Evolutionary conservation across 2,888 invertebrate species (phyloP), one percentile per base, ranked within the genome.

Genomic region (Caenorhabditis sulstoni): DNA sequence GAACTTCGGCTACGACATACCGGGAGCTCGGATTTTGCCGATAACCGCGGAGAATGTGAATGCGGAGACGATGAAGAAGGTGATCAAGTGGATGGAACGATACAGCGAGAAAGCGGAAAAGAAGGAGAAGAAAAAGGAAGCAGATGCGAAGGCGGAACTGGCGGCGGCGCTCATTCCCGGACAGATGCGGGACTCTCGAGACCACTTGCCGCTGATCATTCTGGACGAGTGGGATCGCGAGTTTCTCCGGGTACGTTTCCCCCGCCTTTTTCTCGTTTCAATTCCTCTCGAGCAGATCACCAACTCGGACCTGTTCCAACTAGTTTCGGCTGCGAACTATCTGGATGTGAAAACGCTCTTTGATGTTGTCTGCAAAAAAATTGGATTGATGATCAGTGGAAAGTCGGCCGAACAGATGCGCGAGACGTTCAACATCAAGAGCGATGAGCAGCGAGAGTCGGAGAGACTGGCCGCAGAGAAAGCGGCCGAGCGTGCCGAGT

Each of bases 251-350:
- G 67, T 67, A 23, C 20, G 57, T 49, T n/a, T n/a, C n/a, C n/a
- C 3, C 29, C 29, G 29, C 7, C 29, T 29, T 29, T 7, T 7
- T 29, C 29, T 29, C n/a, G n/a, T n/a, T n/a, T n/a, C n/a, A n/a
- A n/a, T 29, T 29, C 29, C 29, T 29, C 4, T 7, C 29, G 29
- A 29, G 7, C 29, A 67, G 67, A 41, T 57, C 23, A 35, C 47
- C n/a, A 49, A 67, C n/a, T 37, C 18, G 14, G 49, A 67, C 5
- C 49, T 67, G 23, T 67, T 49, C 29, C 35, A 67, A 14, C 12
- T 67, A 45, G n/a, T 67, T 0, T 41, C 20, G 1, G 67, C 67
- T 7, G 67, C 67, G 14, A 67, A 67, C 20, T 67, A 57, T 20
- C 67, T 67, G 11, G 41, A 49, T 41, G 41, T 67, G 12, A 16